These are phyloP conservation scores for Carcharodon carcharias DNA, from an alignment of 2,797 vertebrate species.

Conservation along the genomic window DNA sequence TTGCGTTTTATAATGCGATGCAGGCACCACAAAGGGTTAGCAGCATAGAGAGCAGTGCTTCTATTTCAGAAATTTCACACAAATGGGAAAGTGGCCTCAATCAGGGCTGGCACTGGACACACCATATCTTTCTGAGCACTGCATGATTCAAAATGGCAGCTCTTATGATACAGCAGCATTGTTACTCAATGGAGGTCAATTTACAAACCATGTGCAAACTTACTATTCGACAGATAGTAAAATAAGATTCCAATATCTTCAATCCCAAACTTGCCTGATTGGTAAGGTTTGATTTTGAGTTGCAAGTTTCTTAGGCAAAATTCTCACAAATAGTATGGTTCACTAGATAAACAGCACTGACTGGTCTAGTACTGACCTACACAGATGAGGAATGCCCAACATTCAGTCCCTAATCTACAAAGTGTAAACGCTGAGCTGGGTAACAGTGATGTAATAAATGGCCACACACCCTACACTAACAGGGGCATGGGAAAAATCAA, in stretches of 20 bases:
- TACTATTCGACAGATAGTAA: not conserved
- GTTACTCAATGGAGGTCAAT: not conserved
- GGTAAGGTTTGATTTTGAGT: not conserved
- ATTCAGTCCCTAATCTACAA: not conserved
- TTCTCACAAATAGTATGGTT: not conserved
- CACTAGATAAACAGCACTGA: not conserved
- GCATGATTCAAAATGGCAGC: too few species aligned
- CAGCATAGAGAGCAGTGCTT: not conserved
- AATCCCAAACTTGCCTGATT: not conserved
- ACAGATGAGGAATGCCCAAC: not conserved
- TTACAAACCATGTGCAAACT: not conserved
- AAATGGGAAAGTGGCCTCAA: not conserved
- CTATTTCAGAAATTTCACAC: not conserved
- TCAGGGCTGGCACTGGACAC: not conserved
- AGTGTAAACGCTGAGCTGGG: not conserved
- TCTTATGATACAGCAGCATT: too few species aligned
- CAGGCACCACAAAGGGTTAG: not conserved
- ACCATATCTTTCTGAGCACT: too few species aligned
- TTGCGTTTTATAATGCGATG: not conserved
- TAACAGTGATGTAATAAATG: not conserved
- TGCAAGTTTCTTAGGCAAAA: not conserved
- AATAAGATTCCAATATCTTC: not conserved
- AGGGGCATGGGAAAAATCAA: not conserved
- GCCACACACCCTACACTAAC: not conserved
- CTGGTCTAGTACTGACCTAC: not conserved